Evolutionary conservation across 2,113 vertebrate genomes (phyloP).

Genomic region (Tympanuchus pallidicinctus): DNA sequence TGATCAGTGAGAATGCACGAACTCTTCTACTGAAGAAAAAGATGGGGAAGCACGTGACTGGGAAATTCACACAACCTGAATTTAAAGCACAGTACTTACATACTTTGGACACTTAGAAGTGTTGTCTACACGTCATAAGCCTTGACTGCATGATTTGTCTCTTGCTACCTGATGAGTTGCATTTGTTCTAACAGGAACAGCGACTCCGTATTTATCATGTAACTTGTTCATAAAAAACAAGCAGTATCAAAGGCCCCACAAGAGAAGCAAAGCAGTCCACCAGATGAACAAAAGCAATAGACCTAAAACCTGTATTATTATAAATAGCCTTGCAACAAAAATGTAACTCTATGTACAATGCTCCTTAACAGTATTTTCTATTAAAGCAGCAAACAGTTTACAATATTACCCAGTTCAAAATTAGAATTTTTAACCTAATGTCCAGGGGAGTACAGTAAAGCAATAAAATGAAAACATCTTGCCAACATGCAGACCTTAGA

Average conservation of each 20-base stretch:
- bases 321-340: not conserved
- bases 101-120: not conserved
- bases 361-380: not conserved
- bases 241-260: not conserved
- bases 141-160: not conserved
- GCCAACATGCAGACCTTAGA: not conserved
- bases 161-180: not conserved
- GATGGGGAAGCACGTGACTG: not conserved
- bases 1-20: not conserved
- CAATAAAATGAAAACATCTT: not conserved
- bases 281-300: not conserved
- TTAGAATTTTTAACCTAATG: not conserved
- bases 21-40: not conserved
- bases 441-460: not conserved
- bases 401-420: not conserved
- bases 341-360: not conserved
- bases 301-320: not conserved
- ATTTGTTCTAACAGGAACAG: not conserved
- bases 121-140: accelerated
- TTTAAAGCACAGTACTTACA: not conserved
- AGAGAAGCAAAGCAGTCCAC: not conserved
- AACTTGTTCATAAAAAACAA: not conserved
- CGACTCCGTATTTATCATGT: not conserved
- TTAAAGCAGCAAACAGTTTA: not conserved
- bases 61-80: not conserved